Conservation (phyloP, 1,140 invertebrate species). For the Eriocheir sinensis region DNA sequence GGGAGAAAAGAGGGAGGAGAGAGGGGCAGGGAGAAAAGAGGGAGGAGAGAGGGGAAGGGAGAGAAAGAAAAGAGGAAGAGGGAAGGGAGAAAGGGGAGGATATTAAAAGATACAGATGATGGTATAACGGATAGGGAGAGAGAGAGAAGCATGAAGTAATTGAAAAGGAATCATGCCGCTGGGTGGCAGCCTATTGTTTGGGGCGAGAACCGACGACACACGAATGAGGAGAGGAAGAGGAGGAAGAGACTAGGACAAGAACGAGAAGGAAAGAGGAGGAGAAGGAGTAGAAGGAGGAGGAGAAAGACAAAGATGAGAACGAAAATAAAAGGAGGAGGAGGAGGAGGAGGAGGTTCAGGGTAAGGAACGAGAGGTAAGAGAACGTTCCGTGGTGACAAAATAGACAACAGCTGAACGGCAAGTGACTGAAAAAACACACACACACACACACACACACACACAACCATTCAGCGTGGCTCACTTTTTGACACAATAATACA, state of each 20-base stretch:
- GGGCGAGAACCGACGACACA: too few relatives aligned
- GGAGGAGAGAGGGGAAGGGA: conserved; percentile 44
- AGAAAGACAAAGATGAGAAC: too few relatives aligned
- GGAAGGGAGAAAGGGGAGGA: too few relatives aligned
- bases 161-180: neutral
- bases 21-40: neutral
- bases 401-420: neutral
- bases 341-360: neutral
- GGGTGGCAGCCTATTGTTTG: too few relatives aligned
- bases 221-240: neutral
- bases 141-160: neutral
- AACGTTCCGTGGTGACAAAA: neutral
- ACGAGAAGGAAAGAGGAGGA: too few relatives aligned
- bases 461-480: neutral
- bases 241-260: too few relatives aligned
- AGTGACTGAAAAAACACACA: neutral
- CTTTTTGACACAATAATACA: neutral
- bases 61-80: neutral
- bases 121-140: neutral
- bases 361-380: neutral
- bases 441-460: conserved; percentile 41
- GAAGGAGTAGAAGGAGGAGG: too few relatives aligned
- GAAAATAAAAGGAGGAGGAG: too few relatives aligned
- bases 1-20: too few relatives aligned
- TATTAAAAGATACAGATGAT: too few relatives aligned